phyloP scores from a whole-genome alignment of 2,113 vertebrate genomes.

The Nothobranchius furzeri region DNA sequence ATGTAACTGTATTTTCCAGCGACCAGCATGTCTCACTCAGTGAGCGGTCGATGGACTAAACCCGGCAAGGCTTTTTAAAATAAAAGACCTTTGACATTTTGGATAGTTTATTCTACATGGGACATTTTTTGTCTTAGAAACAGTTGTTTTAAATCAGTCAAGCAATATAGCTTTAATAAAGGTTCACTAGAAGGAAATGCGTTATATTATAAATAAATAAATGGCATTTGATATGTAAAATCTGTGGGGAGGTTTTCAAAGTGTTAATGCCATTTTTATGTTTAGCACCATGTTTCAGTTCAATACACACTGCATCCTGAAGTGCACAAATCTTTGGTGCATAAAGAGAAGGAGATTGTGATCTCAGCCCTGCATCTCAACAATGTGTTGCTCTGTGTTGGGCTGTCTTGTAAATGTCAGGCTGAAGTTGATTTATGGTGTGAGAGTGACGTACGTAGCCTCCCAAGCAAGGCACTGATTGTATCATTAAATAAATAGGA shows the following conservation, averaged over 20 bases:
- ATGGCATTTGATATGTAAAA: too few species aligned
- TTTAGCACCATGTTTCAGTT: neutral
- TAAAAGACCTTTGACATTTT: too few species aligned
- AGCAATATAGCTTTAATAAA: too few species aligned
- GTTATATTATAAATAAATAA: too few species aligned
- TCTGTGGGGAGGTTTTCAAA: neutral
- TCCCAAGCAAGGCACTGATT: constrained; percentile 18
- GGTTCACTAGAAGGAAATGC: too few species aligned
- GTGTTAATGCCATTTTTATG: neutral
- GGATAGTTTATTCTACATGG: too few species aligned
- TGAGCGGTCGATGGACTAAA: too few species aligned
- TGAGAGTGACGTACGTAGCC: constrained; percentile 1
- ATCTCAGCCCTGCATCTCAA: constrained; percentile 20
- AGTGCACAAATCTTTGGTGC: neutral
- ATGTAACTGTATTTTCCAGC: too few species aligned
- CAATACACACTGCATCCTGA: neutral
- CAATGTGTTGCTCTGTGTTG: constrained; percentile 14
- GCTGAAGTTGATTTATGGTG: constrained; percentile 42
- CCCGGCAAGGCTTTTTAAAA: too few species aligned
- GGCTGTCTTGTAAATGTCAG: constrained; percentile 44
- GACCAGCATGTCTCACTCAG: too few species aligned
- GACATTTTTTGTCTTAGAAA: too few species aligned
- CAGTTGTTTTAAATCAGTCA: too few species aligned
- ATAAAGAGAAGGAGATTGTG: neutral
- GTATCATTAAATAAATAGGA: constrained; percentile 38